Evolutionary conservation across 2,888 invertebrate species (phyloP).

Genomic region (Sminthurinus aureus): DNA sequence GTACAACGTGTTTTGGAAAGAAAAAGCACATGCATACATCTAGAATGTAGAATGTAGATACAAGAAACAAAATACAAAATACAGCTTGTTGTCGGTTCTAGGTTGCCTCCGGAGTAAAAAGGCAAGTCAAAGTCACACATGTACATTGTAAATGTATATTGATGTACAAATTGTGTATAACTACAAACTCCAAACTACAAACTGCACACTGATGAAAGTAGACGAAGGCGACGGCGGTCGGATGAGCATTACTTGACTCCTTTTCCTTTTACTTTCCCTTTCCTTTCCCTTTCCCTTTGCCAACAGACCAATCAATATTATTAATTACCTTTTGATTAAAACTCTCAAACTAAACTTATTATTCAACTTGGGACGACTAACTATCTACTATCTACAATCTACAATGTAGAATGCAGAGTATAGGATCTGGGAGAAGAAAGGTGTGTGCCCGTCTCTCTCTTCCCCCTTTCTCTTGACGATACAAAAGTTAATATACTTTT

Average conservation of each 20-base stretch:
- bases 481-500: conserved; percentile 5
- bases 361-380: not conserved
- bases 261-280: not conserved
- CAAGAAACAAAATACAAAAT: not conserved
- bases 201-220: not conserved
- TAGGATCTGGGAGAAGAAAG: not conserved
- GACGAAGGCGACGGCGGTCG: conserved; percentile 5
- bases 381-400: no score
- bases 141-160: no score
- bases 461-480: not conserved
- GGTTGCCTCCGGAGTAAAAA: conserved; percentile 14
- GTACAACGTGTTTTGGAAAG: not conserved
- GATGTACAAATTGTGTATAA: no score
- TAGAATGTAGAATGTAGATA: no score
- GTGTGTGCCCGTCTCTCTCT: not conserved
- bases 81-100: no score
- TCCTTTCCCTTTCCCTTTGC: not conserved
- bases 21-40: no score
- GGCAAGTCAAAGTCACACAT: conserved; percentile 11
- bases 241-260: conserved; percentile 5
- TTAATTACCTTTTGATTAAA: conserved; percentile 31
- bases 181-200: no score
- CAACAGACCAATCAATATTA: conserved; percentile 21
- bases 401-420: no score
- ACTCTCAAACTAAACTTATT: conserved; percentile 20